These are phyloP conservation scores for Scaptodrosophila latifasciaeformis DNA, from an alignment of 2,888 invertebrate species.

Conservation along the genomic window DNA sequence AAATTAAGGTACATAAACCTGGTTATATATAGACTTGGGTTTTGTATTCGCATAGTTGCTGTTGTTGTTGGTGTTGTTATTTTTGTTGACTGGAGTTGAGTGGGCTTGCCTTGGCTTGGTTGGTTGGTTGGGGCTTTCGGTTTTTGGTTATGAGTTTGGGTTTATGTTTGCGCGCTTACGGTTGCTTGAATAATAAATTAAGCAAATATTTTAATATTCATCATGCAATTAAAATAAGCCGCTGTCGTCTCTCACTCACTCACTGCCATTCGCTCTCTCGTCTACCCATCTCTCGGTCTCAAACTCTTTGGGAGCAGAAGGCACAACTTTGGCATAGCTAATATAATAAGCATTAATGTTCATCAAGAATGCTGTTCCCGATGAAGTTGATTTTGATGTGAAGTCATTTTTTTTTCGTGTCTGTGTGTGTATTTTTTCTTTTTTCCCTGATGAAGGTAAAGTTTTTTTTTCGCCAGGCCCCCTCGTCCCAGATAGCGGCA, in stretches of 20 bases:
- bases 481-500: background rate
- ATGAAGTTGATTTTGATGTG: constrained; percentile 25
- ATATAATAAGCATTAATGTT: constrained; percentile 57
- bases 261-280: too few relatives aligned
- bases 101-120: too few relatives aligned
- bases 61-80: too few relatives aligned
- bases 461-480: constrained; percentile 11
- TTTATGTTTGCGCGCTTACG: constrained; percentile 49
- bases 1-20: too few relatives aligned
- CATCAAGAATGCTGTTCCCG: constrained; percentile 13
- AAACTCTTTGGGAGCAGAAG: background rate
- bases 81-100: too few relatives aligned
- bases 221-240: constrained; percentile 71
- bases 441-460: background rate
- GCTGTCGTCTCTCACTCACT: constrained; percentile 12
- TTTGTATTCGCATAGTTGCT: too few relatives aligned
- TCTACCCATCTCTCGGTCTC: background rate
- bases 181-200: constrained; percentile 70
- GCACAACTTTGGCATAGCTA: constrained; percentile 20
- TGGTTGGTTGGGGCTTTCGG: background rate
- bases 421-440: background rate
- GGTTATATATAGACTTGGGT: too few relatives aligned
- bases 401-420: background rate
- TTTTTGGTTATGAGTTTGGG: constrained; percentile 12
- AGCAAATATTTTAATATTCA: constrained; percentile 72